Conservation (phyloP, 2,797 vertebrate species). For the Typhlichthys eigenmanni region DNA sequence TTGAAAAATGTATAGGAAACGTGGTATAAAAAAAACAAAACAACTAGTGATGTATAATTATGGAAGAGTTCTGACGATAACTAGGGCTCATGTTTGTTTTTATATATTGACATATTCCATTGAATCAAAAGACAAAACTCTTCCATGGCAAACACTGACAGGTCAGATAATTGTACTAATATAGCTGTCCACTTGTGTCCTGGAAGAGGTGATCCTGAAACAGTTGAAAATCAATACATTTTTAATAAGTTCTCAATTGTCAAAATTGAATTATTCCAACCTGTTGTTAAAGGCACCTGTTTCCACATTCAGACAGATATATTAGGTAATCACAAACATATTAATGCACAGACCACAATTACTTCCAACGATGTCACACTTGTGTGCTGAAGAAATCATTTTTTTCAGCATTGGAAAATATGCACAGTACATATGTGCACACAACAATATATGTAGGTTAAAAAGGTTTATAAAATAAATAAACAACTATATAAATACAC, state of each 20-base stretch:
- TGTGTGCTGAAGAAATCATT: constrained; percentile 12
- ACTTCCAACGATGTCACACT: neutral
- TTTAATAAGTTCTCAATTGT: neutral
- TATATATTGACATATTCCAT: constrained; percentile 6
- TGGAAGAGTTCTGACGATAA: constrained; percentile 71
- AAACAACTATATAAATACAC: neutral
- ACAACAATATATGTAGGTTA: too few species aligned
- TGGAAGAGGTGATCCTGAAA: neutral
- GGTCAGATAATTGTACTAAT: neutral
- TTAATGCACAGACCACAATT: neutral
- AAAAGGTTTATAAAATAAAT: too few species aligned
- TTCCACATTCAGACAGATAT: constrained; percentile 12
- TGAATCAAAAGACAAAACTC: constrained; percentile 64
- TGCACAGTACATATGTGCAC: neutral
- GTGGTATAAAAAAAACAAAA: neutral
- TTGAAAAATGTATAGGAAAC: too few species aligned
- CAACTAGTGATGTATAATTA: constrained; percentile 66
- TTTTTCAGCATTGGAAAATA: constrained; percentile 5
- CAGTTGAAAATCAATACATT: constrained; percentile 5
- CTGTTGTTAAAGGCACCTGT: constrained; percentile 10
- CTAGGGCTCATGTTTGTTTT: neutral
- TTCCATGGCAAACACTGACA: constrained; percentile 62
- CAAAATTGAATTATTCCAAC: constrained; percentile 1
- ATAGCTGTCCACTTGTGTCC: neutral
- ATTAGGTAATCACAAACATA: constrained; percentile 1